Conservation (phyloP, 2,888 invertebrate genomes). For the Coelinius sp. region DNA sequence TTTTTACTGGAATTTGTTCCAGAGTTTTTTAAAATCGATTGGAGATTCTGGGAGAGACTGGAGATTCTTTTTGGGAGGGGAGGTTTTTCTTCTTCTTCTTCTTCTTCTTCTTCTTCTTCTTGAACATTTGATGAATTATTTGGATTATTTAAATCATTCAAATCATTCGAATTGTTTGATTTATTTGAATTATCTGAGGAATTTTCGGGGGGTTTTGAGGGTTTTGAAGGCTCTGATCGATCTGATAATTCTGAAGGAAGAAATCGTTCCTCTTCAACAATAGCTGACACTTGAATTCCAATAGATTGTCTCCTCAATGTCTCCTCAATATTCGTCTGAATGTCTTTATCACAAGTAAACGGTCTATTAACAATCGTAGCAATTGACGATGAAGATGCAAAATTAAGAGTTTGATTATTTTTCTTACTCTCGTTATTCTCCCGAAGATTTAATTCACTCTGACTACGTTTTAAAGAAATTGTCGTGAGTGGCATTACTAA, state of each 20-base stretch:
- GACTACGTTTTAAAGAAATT: slow-evolving; percentile 61
- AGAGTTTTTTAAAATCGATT: slow-evolving; percentile 60
- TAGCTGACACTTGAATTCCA: slow-evolving; percentile 64
- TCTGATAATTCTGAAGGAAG: background rate
- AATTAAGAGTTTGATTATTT: slow-evolving; percentile 56
- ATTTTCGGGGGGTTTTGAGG: background rate
- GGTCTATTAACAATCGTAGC: slow-evolving; percentile 68
- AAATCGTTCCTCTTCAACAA: background rate
- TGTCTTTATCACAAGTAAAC: slow-evolving; percentile 63
- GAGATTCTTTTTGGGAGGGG: slow-evolving; percentile 60
- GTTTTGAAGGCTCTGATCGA: background rate
- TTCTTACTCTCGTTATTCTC: slow-evolving; percentile 54
- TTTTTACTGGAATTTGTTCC: slow-evolving; percentile 52
- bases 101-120: too few species aligned
- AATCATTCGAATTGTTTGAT: background rate
- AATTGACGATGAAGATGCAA: slow-evolving; percentile 68
- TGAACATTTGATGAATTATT: too few species aligned
- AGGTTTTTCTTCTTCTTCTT: slow-evolving; percentile 58
- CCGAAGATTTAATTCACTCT: slow-evolving; percentile 65
- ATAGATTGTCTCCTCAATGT: slow-evolving; percentile 58
- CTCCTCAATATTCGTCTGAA: slow-evolving; percentile 60
- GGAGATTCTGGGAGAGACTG: slow-evolving; percentile 55
- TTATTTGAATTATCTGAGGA: background rate
- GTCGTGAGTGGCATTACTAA: slow-evolving; percentile 50
- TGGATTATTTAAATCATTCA: background rate